phyloP scores from a whole-genome alignment of 2,113 vertebrate genomes.

The Neopipo cinnamomea region DNA sequence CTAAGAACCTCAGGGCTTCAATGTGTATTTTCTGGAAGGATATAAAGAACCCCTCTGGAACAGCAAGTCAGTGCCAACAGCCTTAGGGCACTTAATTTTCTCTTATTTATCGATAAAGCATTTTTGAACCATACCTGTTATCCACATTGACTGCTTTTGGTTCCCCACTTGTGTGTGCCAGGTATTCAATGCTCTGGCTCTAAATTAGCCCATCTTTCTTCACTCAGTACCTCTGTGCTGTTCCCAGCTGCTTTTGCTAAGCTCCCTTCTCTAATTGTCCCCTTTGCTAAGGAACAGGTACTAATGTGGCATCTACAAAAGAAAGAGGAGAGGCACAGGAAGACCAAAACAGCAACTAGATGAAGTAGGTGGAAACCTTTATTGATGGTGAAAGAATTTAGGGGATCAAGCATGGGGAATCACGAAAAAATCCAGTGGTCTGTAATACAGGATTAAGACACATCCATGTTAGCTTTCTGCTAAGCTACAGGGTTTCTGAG shows the following conservation, averaged over 20 bases:
- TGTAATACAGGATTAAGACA: background rate
- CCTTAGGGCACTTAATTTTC: background rate
- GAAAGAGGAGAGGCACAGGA: background rate
- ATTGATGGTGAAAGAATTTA: background rate
- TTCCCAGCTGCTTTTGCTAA: background rate
- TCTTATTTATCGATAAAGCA: background rate
- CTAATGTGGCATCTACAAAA: background rate
- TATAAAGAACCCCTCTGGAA: background rate
- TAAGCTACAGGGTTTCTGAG: background rate
- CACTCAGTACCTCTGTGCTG: background rate
- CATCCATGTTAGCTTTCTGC: rapidly evolving
- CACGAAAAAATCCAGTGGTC: rapidly evolving
- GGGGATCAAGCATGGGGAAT: background rate
- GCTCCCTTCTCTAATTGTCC: background rate
- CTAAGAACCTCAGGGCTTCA: background rate
- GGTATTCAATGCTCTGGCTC: background rate
- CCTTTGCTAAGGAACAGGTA: background rate
- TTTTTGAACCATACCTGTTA: background rate
- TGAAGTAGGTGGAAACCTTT: background rate
- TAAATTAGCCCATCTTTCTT: background rate
- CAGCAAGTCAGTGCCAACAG: background rate
- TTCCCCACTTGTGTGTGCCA: background rate
- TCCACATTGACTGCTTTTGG: background rate
- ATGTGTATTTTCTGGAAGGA: background rate
- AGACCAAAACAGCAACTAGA: background rate